These are phyloP conservation scores for Artemisiospiza belli DNA, from an alignment of 2,113 vertebrate genomes.

Conservation along the genomic window DNA sequence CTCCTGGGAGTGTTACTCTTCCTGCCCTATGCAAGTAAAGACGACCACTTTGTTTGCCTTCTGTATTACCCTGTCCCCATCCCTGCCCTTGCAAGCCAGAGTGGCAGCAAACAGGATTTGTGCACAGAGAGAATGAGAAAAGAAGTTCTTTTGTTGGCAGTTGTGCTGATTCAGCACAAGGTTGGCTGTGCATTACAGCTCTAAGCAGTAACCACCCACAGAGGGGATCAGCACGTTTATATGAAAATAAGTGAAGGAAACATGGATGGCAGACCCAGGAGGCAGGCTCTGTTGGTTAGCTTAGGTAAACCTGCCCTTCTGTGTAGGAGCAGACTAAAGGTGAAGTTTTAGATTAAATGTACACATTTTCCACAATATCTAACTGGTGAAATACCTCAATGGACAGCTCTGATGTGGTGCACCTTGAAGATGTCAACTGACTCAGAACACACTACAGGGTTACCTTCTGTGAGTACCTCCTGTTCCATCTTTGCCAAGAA, in stretches of 20 bases:
- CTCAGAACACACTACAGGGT: neutral
- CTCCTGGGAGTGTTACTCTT: neutral
- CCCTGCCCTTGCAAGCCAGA: neutral
- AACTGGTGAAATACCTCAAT: neutral
- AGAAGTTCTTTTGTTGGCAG: neutral
- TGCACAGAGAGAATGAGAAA: neutral
- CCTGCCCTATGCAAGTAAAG: neutral
- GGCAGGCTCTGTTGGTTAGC: neutral
- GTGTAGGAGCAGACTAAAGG: neutral
- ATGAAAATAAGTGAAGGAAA: neutral
- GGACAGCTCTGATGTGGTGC: neutral
- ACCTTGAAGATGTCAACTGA: neutral
- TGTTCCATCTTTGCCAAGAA: neutral
- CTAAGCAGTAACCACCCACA: neutral
- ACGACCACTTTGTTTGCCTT: neutral
- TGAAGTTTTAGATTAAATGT: neutral
- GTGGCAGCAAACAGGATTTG: neutral
- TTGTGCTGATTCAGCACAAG: neutral
- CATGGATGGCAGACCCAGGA: neutral
- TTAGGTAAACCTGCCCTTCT: neutral
- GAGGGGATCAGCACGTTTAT: neutral
- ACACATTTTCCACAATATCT: neutral
- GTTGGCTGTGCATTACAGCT: neutral
- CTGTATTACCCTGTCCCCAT: neutral
- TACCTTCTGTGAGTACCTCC: neutral